These are phyloP conservation scores for Pangasius djambal DNA, from an alignment of 2,797 vertebrate genomes.

Conservation along the genomic window DNA sequence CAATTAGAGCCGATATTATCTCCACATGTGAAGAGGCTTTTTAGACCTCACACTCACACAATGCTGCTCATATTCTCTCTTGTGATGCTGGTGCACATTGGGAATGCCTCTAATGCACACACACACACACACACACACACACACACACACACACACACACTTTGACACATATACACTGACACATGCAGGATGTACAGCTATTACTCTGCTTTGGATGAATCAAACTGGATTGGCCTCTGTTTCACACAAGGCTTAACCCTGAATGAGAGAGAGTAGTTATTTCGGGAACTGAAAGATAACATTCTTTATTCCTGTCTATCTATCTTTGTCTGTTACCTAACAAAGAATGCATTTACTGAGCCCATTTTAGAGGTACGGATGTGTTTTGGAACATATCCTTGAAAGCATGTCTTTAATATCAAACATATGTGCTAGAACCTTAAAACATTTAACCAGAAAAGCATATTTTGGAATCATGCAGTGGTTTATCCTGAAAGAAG, in stretches of 20 bases:
- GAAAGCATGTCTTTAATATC: not conserved
- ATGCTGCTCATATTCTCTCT: conserved; percentile 52
- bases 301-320: conserved; percentile 5
- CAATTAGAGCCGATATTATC: conserved; percentile 71
- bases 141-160: conserved; percentile 13
- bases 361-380: not conserved
- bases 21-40: conserved; percentile 66
- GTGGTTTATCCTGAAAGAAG: not conserved
- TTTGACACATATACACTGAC: conserved; percentile 28
- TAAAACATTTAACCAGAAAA: not conserved
- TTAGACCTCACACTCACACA: conserved; percentile 56
- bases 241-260: conserved; percentile 58
- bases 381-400: not conserved
- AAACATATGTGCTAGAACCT: not conserved
- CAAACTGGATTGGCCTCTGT: conserved; percentile 63
- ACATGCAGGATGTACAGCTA: conserved; percentile 66
- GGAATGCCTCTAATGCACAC: conserved; percentile 34
- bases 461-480: not conserved
- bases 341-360: not conserved
- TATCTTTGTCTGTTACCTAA: not conserved
- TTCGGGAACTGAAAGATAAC: conserved; percentile 6
- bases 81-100: conserved; percentile 41
- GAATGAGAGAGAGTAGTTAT: not conserved
- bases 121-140: conserved; percentile 50
- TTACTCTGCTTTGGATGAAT: conserved; percentile 66